phyloP scores from a whole-genome alignment of 2,113 vertebrate genomes.

The Silurus meridionalis region DNA sequence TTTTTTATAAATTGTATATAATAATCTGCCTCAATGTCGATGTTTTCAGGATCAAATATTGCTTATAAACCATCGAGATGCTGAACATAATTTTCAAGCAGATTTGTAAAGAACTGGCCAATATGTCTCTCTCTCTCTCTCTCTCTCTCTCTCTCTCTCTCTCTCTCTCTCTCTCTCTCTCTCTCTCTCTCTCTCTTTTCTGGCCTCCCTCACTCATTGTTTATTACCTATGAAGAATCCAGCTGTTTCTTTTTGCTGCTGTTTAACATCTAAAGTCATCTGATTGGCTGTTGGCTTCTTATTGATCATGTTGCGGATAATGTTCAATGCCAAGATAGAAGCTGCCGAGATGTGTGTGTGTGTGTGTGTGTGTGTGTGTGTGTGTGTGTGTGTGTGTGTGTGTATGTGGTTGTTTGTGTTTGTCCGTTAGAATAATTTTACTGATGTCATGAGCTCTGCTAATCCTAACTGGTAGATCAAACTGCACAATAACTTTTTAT shows the following conservation, averaged over 20 bases:
- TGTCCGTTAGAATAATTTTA: slow-evolving; percentile 47
- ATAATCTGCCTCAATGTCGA: no score
- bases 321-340: slow-evolving; percentile 44
- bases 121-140: background rate
- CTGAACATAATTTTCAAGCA: background rate
- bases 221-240: slow-evolving; percentile 5
- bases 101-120: background rate
- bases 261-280: slow-evolving; percentile 27
- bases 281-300: slow-evolving; percentile 53
- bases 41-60: no score
- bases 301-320: slow-evolving; percentile 58
- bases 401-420: slow-evolving; percentile 21
- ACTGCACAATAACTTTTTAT: slow-evolving; percentile 51
- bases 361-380: slow-evolving; percentile 13
- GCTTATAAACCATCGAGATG: background rate
- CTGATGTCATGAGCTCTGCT: slow-evolving; percentile 48
- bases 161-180: background rate
- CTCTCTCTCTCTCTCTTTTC: background rate
- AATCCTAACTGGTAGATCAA: slow-evolving; percentile 54
- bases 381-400: slow-evolving; percentile 18
- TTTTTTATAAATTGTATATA: no score
- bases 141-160: background rate
- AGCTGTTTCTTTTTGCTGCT: slow-evolving; percentile 20
- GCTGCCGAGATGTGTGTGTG: background rate
- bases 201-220: background rate